Percentiles rank a stretch among this genome's conserved stretches.
Conservation (phyloP, 2,113 vertebrate species). For the Choloepus hoffmanni region DNA sequence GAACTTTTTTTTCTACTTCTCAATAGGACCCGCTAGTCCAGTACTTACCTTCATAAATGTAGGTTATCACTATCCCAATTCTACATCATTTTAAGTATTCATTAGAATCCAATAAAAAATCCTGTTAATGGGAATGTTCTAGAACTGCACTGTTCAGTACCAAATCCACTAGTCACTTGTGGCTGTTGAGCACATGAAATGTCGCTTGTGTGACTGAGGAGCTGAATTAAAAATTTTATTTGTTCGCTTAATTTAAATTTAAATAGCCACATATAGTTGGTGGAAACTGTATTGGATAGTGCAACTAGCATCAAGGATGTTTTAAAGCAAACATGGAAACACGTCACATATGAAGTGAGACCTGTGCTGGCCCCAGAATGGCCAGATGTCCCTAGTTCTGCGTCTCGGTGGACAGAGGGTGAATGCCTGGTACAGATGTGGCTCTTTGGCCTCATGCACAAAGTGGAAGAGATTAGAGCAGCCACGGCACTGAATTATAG, state of each 20-base stretch:
- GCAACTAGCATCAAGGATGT: fast-evolving
- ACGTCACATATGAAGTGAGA: fast-evolving
- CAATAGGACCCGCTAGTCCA: background rate
- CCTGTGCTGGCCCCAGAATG: too few relatives aligned
- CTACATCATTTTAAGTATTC: fast-evolving
- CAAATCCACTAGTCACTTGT: too few relatives aligned
- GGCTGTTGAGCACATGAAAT: background rate
- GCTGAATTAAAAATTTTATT: background rate
- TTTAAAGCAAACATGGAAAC: too few relatives aligned
- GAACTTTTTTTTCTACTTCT: background rate
- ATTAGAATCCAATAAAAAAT: too few relatives aligned
- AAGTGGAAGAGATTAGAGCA: fast-evolving
- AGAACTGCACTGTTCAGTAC: fast-evolving
- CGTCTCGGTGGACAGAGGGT: background rate
- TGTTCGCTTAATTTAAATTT: background rate
- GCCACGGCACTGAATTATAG: too few relatives aligned
- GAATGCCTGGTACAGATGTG: too few relatives aligned
- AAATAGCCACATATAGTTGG: fast-evolving
- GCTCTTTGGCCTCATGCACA: too few relatives aligned
- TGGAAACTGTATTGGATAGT: fast-evolving
- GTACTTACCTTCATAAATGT: fast-evolving
- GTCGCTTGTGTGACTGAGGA: background rate
- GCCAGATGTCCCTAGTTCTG: too few relatives aligned
- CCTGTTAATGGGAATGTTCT: background rate
- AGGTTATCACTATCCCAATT: too few relatives aligned